phyloP scores from a whole-genome alignment of 2,888 invertebrate species.

The Miltochrista miniata region DNA sequence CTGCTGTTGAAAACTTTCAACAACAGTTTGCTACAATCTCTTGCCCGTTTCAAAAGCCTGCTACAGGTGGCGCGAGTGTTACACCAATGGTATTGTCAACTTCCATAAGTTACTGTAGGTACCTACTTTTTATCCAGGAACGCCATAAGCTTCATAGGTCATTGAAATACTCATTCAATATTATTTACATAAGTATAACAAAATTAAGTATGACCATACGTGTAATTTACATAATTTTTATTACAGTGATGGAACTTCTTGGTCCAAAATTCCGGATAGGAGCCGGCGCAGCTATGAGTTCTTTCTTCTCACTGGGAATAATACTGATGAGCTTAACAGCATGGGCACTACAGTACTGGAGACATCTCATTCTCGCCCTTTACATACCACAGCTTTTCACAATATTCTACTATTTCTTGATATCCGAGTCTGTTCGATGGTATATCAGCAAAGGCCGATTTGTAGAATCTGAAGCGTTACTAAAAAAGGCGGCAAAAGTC shows the following conservation, averaged over 20 bases:
- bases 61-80: too few relatives aligned
- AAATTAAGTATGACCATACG: too few relatives aligned
- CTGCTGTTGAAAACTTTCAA: too few relatives aligned
- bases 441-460: conserved; percentile 87
- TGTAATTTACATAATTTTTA: neutral
- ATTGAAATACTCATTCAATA: too few relatives aligned
- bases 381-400: conserved; percentile 88
- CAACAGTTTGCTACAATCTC: too few relatives aligned
- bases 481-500: conserved; percentile 84
- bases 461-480: conserved; percentile 85
- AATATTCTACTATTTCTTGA: conserved; percentile 86
- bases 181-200: too few relatives aligned
- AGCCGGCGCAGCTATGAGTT: conserved; percentile 80
- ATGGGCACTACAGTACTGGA: conserved; percentile 88
- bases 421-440: conserved; percentile 91
- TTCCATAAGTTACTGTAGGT: too few relatives aligned
- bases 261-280: conserved; percentile 2
- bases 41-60: too few relatives aligned
- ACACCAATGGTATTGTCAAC: too few relatives aligned
- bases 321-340: conserved; percentile 86
- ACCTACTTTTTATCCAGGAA: too few relatives aligned
- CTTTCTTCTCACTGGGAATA: conserved; percentile 89
- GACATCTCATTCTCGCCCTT: conserved; percentile 85
- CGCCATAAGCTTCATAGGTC: too few relatives aligned
- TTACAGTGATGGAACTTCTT: conserved; percentile 6